These are phyloP conservation scores for Apus apus DNA, from an alignment of 2,113 vertebrate genomes.

Conservation along the genomic window DNA sequence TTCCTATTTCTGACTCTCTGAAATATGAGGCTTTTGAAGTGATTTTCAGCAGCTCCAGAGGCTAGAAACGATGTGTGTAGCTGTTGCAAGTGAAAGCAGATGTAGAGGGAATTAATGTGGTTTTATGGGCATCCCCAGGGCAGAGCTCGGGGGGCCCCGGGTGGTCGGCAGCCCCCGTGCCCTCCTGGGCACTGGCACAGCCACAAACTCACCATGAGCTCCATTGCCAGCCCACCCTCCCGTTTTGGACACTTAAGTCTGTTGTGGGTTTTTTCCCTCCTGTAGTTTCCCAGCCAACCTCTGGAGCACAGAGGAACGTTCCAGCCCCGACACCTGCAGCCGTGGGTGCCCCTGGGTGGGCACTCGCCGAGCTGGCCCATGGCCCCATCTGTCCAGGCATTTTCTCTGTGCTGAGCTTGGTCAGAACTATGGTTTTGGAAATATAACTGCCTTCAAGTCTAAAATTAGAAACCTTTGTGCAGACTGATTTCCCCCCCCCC, in stretches of 20 bases:
- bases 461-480: constrained; percentile 35
- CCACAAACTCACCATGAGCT: rapidly evolving
- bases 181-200: not conserved
- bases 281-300: not conserved
- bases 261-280: rapidly evolving
- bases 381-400: not conserved
- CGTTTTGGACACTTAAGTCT: rapidly evolving
- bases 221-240: not conserved
- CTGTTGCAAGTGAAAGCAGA: not conserved
- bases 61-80: not conserved
- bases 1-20: not conserved
- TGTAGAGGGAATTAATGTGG: not conserved
- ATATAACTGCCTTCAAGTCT: not conserved
- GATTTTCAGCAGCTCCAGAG: not conserved
- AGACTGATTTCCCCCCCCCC: not conserved
- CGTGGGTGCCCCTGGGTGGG: too few species aligned
- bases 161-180: rapidly evolving
- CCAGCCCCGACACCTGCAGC: too few species aligned
- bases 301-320: not conserved
- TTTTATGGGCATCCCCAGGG: not conserved
- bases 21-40: not conserved
- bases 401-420: not conserved
- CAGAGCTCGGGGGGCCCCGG: not conserved
- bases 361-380: too few species aligned
- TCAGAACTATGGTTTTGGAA: not conserved